phyloP scores from a whole-genome alignment of 2,113 vertebrate genomes.

The Eclectus roratus region DNA sequence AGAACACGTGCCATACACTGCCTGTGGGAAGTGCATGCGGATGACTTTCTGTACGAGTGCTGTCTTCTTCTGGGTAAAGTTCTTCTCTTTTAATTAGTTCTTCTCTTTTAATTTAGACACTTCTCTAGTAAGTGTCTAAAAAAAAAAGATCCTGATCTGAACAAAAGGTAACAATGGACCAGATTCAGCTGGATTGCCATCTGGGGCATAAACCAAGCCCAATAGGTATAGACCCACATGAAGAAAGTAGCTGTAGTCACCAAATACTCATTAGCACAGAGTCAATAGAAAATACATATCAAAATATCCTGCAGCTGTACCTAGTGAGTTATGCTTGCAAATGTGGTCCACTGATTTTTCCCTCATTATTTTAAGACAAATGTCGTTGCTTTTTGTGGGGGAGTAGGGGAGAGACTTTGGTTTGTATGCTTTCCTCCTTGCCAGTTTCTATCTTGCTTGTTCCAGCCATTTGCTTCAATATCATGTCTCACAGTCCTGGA shows the following conservation, averaged over 20 bases:
- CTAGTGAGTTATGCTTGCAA: neutral
- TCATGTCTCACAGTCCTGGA: neutral
- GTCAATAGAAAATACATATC: neutral
- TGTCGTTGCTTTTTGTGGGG: neutral
- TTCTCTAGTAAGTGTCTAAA: neutral
- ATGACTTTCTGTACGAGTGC: conserved; percentile 87
- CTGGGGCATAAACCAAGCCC: neutral
- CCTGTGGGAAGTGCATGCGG: conserved; percentile 87
- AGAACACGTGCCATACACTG: conserved; percentile 86
- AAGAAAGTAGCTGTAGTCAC: neutral
- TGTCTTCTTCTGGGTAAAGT: conserved; percentile 92
- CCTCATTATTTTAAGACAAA: neutral
- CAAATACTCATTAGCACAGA: neutral
- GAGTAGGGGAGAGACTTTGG: neutral
- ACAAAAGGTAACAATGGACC: neutral
- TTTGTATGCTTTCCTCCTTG: neutral
- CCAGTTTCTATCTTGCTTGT: neutral
- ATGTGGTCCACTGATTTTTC: neutral
- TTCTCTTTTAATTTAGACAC: neutral
- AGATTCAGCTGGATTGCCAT: neutral
- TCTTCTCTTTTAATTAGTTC: neutral
- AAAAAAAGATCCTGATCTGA: neutral
- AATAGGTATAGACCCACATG: neutral
- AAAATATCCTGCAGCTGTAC: neutral
- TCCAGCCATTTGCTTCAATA: neutral